Percentiles rank a stretch among this genome's conserved stretches.
These are phyloP conservation scores for Aquatica leii DNA, from an alignment of 2,888 invertebrate genomes.

Conservation along the genomic window DNA sequence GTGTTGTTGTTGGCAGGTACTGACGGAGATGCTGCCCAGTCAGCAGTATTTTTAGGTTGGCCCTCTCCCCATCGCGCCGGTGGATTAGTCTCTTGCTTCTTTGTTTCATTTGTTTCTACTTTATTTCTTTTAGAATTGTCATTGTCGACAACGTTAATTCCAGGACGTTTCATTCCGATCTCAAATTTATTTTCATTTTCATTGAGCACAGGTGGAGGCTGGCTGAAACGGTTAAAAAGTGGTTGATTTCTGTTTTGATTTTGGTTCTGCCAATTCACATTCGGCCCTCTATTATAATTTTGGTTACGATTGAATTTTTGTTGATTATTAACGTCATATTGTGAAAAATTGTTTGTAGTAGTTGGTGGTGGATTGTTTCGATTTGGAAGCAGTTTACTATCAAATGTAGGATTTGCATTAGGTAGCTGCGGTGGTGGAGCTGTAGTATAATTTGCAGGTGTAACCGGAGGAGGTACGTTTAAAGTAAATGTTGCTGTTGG, in stretches of 20 bases:
- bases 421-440: slow-evolving; percentile 53
- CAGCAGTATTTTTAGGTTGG: neutral
- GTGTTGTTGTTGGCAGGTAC: slow-evolving; percentile 40
- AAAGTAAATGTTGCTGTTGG: slow-evolving; percentile 45
- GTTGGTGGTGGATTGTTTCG: slow-evolving; percentile 35
- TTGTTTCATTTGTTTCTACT: slow-evolving; percentile 17
- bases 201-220: slow-evolving; percentile 14
- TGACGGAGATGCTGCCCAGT: slow-evolving; percentile 29
- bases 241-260: slow-evolving; percentile 14
- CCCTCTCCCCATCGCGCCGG: slow-evolving; percentile 16
- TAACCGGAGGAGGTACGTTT: slow-evolving; percentile 45
- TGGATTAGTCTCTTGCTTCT: slow-evolving; percentile 15
- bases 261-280: slow-evolving; percentile 28
- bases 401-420: slow-evolving; percentile 29
- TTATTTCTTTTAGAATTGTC: slow-evolving; percentile 43
- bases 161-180: slow-evolving; percentile 33
- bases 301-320: slow-evolving; percentile 17
- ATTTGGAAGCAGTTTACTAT: slow-evolving; percentile 49
- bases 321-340: slow-evolving; percentile 4
- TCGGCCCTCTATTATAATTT: slow-evolving; percentile 21
- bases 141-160: slow-evolving; percentile 19
- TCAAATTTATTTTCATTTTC: slow-evolving; percentile 15
- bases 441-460: slow-evolving; percentile 43
- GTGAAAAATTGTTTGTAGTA: neutral
- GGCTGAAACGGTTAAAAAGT: slow-evolving; percentile 18